Percentiles rank a stretch among this genome's conserved stretches.
These are phyloP conservation scores for Aleiodes testaceus DNA, from an alignment of 2,888 invertebrate species.

Conservation along the genomic window DNA sequence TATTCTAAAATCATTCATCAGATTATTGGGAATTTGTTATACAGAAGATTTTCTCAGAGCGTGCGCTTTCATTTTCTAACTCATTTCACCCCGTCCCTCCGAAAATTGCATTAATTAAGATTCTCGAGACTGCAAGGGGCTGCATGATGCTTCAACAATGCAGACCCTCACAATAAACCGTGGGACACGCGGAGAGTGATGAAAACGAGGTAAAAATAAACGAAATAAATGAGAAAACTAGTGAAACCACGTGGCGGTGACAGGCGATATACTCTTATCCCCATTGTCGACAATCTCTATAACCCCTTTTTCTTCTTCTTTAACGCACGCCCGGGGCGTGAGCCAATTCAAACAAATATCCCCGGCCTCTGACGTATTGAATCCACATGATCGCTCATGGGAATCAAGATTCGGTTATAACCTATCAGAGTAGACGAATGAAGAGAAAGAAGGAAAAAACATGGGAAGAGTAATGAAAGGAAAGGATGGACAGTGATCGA, in stretches of 20 bases:
- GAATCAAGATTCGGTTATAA: constrained; percentile 40
- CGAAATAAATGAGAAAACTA: not conserved
- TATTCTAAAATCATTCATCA: too few species aligned
- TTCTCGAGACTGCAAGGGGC: not conserved
- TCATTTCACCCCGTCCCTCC: not conserved
- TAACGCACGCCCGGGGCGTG: constrained; percentile 15
- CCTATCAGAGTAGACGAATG: constrained; percentile 6
- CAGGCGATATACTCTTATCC: constrained; percentile 18
- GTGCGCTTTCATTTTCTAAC: too few species aligned
- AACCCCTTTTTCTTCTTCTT: constrained; percentile 19
- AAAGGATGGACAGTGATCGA: constrained; percentile 37
- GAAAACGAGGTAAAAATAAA: constrained; percentile 29
- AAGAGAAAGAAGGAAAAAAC: too few species aligned
- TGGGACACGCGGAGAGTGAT: constrained; percentile 42
- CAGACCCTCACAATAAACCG: constrained; percentile 25
- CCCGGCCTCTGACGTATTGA: constrained; percentile 29
- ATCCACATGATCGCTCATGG: constrained; percentile 40
- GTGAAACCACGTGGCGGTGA: constrained; percentile 23
- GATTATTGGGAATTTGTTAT: too few species aligned
- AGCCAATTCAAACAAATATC: constrained; percentile 36
- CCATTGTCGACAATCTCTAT: constrained; percentile 14
- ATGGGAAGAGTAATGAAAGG: not conserved
- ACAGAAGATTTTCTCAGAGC: too few species aligned
- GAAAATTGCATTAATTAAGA: constrained; percentile 22
- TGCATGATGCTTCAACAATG: not conserved